These are phyloP conservation scores for Carettochelys insculpta DNA, from an alignment of 2,113 vertebrate genomes.

Conservation along the genomic window DNA sequence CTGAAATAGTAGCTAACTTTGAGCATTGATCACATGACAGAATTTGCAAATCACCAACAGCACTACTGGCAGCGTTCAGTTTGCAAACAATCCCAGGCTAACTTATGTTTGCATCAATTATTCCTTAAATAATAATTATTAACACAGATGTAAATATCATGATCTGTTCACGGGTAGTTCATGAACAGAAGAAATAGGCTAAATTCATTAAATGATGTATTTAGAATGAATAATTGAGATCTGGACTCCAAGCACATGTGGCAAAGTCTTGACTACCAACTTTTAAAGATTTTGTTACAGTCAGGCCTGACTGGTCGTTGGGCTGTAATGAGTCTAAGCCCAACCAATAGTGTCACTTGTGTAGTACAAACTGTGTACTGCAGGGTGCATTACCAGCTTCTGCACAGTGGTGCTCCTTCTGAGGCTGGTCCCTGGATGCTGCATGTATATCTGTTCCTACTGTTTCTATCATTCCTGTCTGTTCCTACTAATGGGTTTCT, in stretches of 20 bases:
- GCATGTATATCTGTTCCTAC: not conserved
- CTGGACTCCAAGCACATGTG: not conserved
- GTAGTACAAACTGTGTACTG: not conserved
- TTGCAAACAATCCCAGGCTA: not conserved
- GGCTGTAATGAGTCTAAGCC: fast-evolving
- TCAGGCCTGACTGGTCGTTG: not conserved
- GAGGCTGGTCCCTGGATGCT: not conserved
- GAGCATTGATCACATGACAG: not conserved
- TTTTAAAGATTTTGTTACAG: fast-evolving
- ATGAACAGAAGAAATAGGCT: not conserved
- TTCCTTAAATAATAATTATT: conserved; percentile 13
- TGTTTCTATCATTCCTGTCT: too few species aligned
- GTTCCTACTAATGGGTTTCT: not conserved
- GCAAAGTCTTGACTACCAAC: not conserved
- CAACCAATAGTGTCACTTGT: not conserved
- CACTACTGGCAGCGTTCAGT: not conserved
- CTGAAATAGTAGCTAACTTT: not conserved
- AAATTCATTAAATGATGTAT: not conserved
- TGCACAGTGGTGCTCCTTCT: not conserved
- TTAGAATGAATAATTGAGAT: not conserved
- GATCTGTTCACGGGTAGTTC: not conserved
- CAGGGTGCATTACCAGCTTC: not conserved
- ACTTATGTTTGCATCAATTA: conserved; percentile 13
- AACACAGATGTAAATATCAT: conserved; percentile 26
- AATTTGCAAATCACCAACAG: not conserved